Percentiles rank a stretch among this genome's conserved stretches.
These are phyloP conservation scores for Anadara kagoshimensis DNA, from an alignment of 1,140 invertebrate genomes.

Conservation along the genomic window DNA sequence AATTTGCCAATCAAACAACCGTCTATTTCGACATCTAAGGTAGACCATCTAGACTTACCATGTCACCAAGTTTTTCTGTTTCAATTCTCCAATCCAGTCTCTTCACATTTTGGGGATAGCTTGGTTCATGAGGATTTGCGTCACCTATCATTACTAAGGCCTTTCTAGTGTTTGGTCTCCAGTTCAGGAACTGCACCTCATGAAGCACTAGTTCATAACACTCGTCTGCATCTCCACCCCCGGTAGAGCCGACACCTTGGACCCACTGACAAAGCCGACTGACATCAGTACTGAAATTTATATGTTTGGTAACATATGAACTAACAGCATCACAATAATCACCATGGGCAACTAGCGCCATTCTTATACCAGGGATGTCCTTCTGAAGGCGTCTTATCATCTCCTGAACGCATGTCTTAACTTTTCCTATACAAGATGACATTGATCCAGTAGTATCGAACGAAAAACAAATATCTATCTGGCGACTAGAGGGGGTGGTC, in stretches of 20 bases:
- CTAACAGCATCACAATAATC: constrained; percentile 58
- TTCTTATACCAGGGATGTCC: constrained; percentile 57
- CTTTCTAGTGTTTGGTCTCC: not conserved
- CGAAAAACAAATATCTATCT: constrained; percentile 66
- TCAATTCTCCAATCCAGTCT: constrained; percentile 57
- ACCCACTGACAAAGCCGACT: constrained; percentile 51
- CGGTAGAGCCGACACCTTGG: constrained; percentile 40
- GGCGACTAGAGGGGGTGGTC: constrained; percentile 48
- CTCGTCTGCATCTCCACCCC: constrained; percentile 52
- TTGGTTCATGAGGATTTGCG: constrained; percentile 49
- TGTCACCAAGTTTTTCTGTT: constrained; percentile 32
- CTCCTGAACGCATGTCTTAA: constrained; percentile 58
- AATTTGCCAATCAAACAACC: no score
- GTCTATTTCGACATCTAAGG: not conserved
- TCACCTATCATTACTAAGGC: constrained; percentile 62
- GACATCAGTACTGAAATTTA: constrained; percentile 51
- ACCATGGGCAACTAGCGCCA: constrained; percentile 61
- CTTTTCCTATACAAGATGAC: constrained; percentile 51
- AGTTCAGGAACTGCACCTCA: no score
- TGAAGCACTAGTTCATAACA: constrained; percentile 61
- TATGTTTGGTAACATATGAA: constrained; percentile 55
- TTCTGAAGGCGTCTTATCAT: constrained; percentile 58
- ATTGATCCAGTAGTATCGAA: constrained; percentile 71
- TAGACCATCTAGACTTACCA: constrained; percentile 24
- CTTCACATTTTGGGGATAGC: constrained; percentile 41